A percentile compares a stretch with the other conserved stretches of the same genome.
Conservation (phyloP, 92 coral and sea anemone species). For the Actinernus sp. region DNA sequence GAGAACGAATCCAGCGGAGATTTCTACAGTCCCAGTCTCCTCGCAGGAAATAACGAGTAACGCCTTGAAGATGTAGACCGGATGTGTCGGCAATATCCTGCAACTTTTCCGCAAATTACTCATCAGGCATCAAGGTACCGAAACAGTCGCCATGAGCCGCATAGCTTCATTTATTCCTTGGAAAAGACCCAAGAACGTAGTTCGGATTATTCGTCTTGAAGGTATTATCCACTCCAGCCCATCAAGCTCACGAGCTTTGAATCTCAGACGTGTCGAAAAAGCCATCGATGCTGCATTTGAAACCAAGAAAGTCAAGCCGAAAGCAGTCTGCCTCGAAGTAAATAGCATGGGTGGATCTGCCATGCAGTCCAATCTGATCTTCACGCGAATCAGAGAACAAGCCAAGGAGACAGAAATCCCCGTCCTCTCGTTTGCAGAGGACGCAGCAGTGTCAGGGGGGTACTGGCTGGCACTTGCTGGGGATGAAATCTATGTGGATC, state of each 20-base stretch:
- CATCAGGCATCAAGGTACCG: no score
- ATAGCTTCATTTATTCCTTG: slow-evolving; percentile 54
- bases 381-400: slow-evolving; percentile 71
- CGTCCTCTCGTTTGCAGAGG: slow-evolving; percentile 83
- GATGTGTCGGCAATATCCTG: no score
- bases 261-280: slow-evolving; percentile 69
- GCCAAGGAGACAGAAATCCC: slow-evolving; percentile 66
- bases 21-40: no score
- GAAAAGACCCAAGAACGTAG: slow-evolving; percentile 68
- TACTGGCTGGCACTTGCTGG: slow-evolving; percentile 91
- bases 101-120: no score
- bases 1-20: no score
- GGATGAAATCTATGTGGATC: slow-evolving; percentile 85
- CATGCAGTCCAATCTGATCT: slow-evolving; percentile 81
- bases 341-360: slow-evolving; percentile 84
- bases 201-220: slow-evolving; percentile 82
- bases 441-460: slow-evolving; percentile 83
- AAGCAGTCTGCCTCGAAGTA: slow-evolving; percentile 86
- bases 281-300: slow-evolving; percentile 75
- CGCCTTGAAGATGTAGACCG: no score
- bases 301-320: slow-evolving; percentile 68
- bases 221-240: slow-evolving; percentile 44
- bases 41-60: no score
- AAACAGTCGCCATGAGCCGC: no score
- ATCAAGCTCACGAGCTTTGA: slow-evolving; percentile 22